Evolutionary conservation across 37 sponge, comb jelly and placozoan genomes (phyloP), one percentile per base, ranked within the genome.

Genomic region (Corticium candelabrum): DNA sequence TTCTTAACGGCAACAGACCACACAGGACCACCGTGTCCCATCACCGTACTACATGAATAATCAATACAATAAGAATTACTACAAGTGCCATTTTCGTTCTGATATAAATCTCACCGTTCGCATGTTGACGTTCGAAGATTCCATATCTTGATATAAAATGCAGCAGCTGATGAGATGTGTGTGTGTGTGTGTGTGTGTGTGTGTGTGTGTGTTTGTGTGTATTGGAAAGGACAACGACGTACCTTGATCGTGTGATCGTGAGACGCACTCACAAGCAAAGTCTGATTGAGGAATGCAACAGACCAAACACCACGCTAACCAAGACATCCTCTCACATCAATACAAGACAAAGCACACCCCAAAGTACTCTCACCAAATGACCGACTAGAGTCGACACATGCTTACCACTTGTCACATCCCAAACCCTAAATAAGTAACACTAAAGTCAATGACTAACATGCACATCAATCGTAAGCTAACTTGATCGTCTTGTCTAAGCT

Each of bases 291-390:
- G 80, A 92, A 92, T 34, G 82, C 73, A 43, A 92, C 50, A 31
- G 84, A 76, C 93, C 90, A 89, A 37, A 92, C 84, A 0, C 85
- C 76, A 40, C 86, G 86, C 93, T 92, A 74, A n/a, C n/a, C n/a
- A n/a, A n/a, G n/a, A n/a, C 27, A 57, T 32, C 1, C 30, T 4
- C 30, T 1, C 3, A 5, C 38, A 1, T 72, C 35, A 74, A 1
- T 32, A 1, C 21, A 62, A 78, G 57, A 78, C 79, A 69, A 21
- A 21, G 5, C 3, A 11, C 21, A n/a, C 27, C 21, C 40, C 21
- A 2, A 30, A 2, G 0, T 3, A 39, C 1, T 77, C 82, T 39
- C 41, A 92, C 93, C 57, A 40, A 37, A 40, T 92, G 90, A 41
- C 90, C 90, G 27, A 21, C 35, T 40, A 89, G 57, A 34, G 72